phyloP scores from a whole-genome alignment of 2,797 vertebrate species.

The Xerus rutilus region DNA sequence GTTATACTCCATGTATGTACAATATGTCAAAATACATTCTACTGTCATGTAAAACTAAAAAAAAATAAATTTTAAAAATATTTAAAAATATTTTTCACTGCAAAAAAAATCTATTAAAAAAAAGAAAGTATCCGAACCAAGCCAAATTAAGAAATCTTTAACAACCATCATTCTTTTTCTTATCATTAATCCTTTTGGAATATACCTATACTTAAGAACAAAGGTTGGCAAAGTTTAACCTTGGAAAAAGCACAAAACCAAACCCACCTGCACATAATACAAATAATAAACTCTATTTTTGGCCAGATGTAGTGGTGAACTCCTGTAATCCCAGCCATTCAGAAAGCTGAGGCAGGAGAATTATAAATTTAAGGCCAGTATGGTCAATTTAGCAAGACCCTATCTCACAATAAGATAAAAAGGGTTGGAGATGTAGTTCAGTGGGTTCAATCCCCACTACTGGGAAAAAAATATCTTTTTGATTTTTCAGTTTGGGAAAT shows the following conservation, averaged over 20 bases:
- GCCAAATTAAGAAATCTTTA: conserved; percentile 36
- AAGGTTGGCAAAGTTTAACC: conserved; percentile 15
- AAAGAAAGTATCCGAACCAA: not conserved
- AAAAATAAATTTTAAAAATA: too few relatives aligned
- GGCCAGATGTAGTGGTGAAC: not conserved
- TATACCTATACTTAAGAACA: not conserved
- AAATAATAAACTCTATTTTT: conserved; percentile 7
- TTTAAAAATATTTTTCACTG: not conserved
- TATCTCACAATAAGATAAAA: not conserved
- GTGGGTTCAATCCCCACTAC: not conserved
- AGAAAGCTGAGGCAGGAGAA: not conserved
- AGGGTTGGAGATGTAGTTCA: not conserved
- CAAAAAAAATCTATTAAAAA: not conserved
- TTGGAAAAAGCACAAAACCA: conserved; percentile 1
- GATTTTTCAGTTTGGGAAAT: not conserved
- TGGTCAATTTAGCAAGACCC: not conserved
- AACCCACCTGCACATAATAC: not conserved
- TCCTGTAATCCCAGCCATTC: not conserved
- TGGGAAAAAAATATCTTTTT: not conserved
- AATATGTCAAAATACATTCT: too few relatives aligned
- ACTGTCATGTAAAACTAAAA: too few relatives aligned
- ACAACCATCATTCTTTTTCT: not conserved
- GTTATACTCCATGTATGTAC: too few relatives aligned
- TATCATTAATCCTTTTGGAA: not conserved
- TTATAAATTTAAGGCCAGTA: not conserved